Conservation (phyloP, 1,140 invertebrate species). For the Conopomorpha cramerella region DNA sequence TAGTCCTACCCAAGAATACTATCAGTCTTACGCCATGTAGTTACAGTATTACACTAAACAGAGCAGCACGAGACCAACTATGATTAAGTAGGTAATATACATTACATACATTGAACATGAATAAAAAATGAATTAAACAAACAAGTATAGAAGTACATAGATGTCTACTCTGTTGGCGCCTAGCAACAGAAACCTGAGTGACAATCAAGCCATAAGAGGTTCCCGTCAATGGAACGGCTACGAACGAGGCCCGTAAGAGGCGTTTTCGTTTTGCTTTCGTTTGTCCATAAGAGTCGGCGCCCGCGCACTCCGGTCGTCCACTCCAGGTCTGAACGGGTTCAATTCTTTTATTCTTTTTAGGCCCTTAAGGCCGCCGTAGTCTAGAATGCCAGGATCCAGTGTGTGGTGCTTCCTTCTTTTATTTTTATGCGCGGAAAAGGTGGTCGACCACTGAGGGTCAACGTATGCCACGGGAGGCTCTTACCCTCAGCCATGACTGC, state of each 20-base stretch:
- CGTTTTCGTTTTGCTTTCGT: no score
- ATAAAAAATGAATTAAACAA: no score
- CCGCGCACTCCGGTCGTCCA: conserved; percentile 24
- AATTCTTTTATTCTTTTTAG: conserved; percentile 39
- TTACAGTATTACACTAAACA: no score
- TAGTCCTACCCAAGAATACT: no score
- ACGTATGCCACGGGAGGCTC: conserved; percentile 40
- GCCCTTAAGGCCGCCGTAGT: conserved; percentile 18
- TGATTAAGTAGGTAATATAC: no score
- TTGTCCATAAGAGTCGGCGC: conserved; percentile 18
- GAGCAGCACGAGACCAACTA: no score
- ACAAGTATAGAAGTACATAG: no score
- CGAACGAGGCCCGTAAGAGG: no score
- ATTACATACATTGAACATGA: no score
- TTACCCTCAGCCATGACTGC: conserved; percentile 25
- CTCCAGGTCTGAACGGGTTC: conserved; percentile 34
- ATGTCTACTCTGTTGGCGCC: no score
- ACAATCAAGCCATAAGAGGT: conserved; percentile 17
- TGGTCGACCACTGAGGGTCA: conserved; percentile 37
- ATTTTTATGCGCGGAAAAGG: conserved; percentile 49
- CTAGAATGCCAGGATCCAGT: conserved; percentile 36
- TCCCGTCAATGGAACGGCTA: conserved; percentile 37
- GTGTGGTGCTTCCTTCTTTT: conserved; percentile 41
- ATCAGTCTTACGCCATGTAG: no score
- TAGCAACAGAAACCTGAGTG: conserved; percentile 10